These are phyloP conservation scores for Antrozous pallidus DNA, from an alignment of 2,797 vertebrate genomes.

Conservation along the genomic window DNA sequence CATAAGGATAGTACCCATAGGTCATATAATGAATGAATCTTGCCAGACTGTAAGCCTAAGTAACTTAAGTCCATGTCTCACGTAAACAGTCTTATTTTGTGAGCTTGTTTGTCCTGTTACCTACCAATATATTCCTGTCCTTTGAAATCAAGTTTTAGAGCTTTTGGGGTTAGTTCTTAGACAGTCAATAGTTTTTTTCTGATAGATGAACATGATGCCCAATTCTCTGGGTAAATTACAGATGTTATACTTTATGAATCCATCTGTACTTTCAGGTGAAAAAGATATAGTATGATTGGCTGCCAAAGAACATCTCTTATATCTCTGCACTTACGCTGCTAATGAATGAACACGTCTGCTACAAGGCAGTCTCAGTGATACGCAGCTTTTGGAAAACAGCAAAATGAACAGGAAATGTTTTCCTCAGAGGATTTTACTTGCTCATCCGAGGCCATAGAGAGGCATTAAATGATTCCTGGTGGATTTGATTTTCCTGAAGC, in stretches of 20 bases:
- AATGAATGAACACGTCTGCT: background rate
- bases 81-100: background rate
- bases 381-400: background rate
- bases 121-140: background rate
- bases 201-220: background rate
- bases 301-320: background rate
- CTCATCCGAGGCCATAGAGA: conserved; percentile 1
- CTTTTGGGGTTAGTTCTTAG: background rate
- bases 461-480: conserved; percentile 35
- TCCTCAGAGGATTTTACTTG: conserved; percentile 41
- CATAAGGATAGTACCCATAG: background rate
- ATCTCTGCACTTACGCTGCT: background rate
- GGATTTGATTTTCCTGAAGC: conserved; percentile 53
- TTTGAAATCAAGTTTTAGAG: conserved; percentile 37
- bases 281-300: conserved; percentile 1
- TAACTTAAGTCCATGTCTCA: background rate
- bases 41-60: background rate
- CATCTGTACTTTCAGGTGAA: background rate
- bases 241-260: conserved; percentile 4
- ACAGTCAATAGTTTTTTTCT: background rate
- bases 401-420: background rate
- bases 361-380: background rate
- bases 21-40: background rate
- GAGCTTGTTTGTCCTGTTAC: background rate
- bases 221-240: background rate